These are phyloP conservation scores for Orbicella faveolata DNA, from an alignment of 64 coral and sea anemone species.

Conservation along the genomic window DNA sequence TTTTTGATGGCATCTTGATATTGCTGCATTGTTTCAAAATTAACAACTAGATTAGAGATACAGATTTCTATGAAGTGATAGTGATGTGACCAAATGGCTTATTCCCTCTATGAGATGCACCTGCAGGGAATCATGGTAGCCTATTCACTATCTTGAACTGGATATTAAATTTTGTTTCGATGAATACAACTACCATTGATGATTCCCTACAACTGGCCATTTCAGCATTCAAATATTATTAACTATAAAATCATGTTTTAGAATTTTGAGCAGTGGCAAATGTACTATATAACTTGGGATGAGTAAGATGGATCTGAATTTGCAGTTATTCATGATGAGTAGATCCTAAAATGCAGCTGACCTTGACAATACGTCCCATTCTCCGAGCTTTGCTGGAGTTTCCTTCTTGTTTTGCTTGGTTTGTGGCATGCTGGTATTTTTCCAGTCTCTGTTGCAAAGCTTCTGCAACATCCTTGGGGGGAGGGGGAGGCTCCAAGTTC, in stretches of 20 bases:
- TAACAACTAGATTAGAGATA: background rate
- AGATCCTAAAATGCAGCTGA: background rate
- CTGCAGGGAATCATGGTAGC: too few species aligned
- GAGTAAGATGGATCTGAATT: too few species aligned
- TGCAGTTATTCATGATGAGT: background rate
- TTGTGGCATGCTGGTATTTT: conserved; percentile 76
- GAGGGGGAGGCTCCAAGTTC: conserved; percentile 66
- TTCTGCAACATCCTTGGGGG: conserved; percentile 81
- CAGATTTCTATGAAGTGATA: background rate
- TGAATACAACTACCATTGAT: too few species aligned
- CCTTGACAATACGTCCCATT: conserved; percentile 96
- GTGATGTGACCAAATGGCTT: too few species aligned
- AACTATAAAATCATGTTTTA: too few species aligned
- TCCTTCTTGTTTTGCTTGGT: conserved; percentile 87
- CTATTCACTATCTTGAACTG: too few species aligned
- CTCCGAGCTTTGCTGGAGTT: conserved; percentile 88
- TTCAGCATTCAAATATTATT: too few species aligned
- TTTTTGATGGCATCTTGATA: conserved; percentile 95
- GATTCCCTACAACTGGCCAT: too few species aligned
- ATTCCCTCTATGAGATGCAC: too few species aligned
- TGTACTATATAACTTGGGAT: too few species aligned
- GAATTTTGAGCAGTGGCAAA: too few species aligned
- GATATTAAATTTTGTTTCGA: too few species aligned
- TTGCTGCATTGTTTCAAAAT: conserved; percentile 61
- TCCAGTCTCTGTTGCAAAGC: conserved; percentile 84